Conservation (phyloP, 2,888 invertebrate species). For the Gnatocerus cornutus region DNA sequence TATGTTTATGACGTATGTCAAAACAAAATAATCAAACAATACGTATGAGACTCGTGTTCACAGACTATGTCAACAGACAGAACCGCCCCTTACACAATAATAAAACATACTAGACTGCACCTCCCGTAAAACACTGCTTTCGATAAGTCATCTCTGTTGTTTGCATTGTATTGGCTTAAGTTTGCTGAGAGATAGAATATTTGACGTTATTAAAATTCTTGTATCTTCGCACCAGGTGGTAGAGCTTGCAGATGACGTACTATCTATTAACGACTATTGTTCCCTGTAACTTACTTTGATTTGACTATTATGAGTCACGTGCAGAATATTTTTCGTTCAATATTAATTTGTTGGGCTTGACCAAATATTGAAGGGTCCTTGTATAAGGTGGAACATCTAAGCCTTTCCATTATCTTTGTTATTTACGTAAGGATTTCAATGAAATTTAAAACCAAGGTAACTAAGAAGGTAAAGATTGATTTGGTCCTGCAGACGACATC, state of each 20-base stretch:
- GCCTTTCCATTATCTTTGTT: no score
- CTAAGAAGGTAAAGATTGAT: no score
- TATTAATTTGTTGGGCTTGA: neutral
- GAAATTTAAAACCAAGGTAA: no score
- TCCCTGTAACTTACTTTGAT: slow-evolving; percentile 49
- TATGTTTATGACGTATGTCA: slow-evolving; percentile 48
- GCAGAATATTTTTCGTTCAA: slow-evolving; percentile 36
- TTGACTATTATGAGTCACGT: slow-evolving; percentile 48
- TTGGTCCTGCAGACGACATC: no score
- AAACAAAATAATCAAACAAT: slow-evolving; percentile 51
- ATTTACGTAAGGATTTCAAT: no score
- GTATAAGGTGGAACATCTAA: no score
- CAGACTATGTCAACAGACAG: slow-evolving; percentile 37
- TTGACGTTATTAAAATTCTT: slow-evolving; percentile 47
- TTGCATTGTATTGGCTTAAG: slow-evolving; percentile 17
- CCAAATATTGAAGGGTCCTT: no score
- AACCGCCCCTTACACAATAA: slow-evolving; percentile 37
- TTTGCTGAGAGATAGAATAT: slow-evolving; percentile 30
- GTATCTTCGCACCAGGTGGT: slow-evolving; percentile 53
- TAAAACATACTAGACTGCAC: slow-evolving; percentile 39
- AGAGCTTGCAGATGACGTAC: slow-evolving; percentile 55
- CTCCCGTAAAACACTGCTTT: slow-evolving; percentile 16
- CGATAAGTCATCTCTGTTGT: slow-evolving; percentile 32
- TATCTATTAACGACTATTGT: slow-evolving; percentile 54
- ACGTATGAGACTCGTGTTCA: slow-evolving; percentile 34